Percentiles rank a stretch among this genome's conserved stretches.
Evolutionary conservation across 2,113 vertebrate genomes (phyloP).

Genomic region (Petromus typicus): DNA sequence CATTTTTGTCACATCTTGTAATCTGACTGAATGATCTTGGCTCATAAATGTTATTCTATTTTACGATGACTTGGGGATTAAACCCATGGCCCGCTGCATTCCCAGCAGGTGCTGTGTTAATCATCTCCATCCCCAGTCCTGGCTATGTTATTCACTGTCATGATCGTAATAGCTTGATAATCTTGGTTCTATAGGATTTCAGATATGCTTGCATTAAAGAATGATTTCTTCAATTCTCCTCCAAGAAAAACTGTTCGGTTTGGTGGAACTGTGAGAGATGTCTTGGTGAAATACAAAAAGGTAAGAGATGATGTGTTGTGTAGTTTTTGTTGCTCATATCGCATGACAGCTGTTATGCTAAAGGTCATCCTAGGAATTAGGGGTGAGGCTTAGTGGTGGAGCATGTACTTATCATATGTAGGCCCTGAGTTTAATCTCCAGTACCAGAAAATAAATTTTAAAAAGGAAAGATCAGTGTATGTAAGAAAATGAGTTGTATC

Average conservation of each 20-base stretch:
- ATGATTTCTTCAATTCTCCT: slow-evolving; percentile 92
- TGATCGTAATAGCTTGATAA: slow-evolving; percentile 1
- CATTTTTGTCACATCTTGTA: background rate
- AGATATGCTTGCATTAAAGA: slow-evolving; percentile 87
- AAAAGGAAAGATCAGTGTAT: background rate
- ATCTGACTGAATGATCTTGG: background rate
- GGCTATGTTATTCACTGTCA: slow-evolving; percentile 9
- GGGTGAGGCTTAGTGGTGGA: background rate
- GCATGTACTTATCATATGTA: too few relatives aligned
- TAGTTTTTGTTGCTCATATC: background rate
- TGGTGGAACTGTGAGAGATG: slow-evolving; percentile 92
- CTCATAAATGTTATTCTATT: background rate
- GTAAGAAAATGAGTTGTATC: background rate
- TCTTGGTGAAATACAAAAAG: slow-evolving; percentile 90
- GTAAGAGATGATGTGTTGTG: slow-evolving; percentile 81
- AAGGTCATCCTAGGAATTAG: background rate
- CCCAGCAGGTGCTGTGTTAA: background rate
- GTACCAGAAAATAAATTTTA: background rate
- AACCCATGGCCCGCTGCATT: background rate
- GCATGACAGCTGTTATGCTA: background rate
- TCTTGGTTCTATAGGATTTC: slow-evolving; percentile 70
- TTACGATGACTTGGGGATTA: background rate
- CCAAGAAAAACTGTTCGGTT: slow-evolving; percentile 95
- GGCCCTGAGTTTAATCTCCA: background rate
- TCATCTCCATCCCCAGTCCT: background rate